Percentiles rank a stretch among this genome's conserved stretches.
Evolutionary conservation across 2,888 invertebrate genomes (phyloP).

Genomic region (Liodrosophila aerea): DNA sequence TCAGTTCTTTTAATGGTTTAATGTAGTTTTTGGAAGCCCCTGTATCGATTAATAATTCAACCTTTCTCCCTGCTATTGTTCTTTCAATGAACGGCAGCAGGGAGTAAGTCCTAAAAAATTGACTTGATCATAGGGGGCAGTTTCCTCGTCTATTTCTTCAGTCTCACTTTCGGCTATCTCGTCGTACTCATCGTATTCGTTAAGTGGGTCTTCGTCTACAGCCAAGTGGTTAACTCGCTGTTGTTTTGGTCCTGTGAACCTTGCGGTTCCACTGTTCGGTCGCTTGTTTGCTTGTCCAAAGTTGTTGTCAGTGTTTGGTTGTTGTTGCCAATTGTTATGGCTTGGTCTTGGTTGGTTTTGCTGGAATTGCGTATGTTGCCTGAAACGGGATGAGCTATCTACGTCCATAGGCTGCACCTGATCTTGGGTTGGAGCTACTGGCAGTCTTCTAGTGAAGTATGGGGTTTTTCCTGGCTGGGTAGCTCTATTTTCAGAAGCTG

Average conservation of each 20-base stretch:
- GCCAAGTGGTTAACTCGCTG: slow-evolving; percentile 4
- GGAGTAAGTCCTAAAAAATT: slow-evolving; percentile 8
- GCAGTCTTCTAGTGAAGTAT: not conserved
- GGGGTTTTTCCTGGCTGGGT: not conserved
- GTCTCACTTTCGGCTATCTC: not conserved
- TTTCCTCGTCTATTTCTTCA: not conserved
- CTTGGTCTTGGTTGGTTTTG: too few species aligned
- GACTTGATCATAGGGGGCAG: slow-evolving; percentile 2
- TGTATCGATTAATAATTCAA: slow-evolving; percentile 1
- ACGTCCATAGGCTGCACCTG: not conserved
- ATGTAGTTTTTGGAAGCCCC: slow-evolving; percentile 5
- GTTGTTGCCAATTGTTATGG: too few species aligned
- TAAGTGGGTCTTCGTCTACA: not conserved
- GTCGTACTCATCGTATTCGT: not conserved
- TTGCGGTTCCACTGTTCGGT: slow-evolving; percentile 4
- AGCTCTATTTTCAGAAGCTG: too few species aligned
- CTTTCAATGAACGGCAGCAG: slow-evolving; percentile 5
- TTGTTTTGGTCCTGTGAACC: slow-evolving; percentile 1
- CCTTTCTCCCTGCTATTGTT: not conserved
- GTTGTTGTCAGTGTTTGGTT: not conserved
- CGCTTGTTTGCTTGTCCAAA: slow-evolving; percentile 1
- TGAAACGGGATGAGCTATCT: not conserved
- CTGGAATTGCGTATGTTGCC: not conserved
- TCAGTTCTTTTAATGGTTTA: not conserved
- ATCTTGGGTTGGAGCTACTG: too few species aligned